Base-by-base conservation (phyloP, 2,888 invertebrate species). In the Sipha maydis region DNA sequence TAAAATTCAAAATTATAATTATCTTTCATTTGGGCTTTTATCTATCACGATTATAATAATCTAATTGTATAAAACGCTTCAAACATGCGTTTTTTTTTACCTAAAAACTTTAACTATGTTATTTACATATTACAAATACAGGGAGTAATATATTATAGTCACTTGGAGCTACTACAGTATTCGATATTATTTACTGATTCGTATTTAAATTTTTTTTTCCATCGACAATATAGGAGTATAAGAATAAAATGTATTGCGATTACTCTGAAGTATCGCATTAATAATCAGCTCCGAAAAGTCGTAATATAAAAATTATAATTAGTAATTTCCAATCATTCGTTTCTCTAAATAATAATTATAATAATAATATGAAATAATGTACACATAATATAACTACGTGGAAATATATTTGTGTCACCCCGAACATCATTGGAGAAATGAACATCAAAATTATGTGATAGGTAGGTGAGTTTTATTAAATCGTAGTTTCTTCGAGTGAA, bases 401-500 rank as follows among this genome's bases (percentile, higher is more conserved):
- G 34, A 34, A 14, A 73, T 19, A 34, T 34, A 21, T 73, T 73
- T 71, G 25, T 67, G 8, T 67, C 14, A 31, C 31, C 11, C 34
- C 34, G 34, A 19, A 48, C 21, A 21, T 25, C 61, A 17, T 61
- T 31, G 41, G 28, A 21, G 78, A 78, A 61, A n/a, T 61, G 38
- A 38, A 61, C 56, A 56, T 54, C 34, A 21, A 56, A 34, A 79
- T 28, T 56, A 34, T 31, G 28, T 54, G 17, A 54, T 54, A 54
- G 54, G n/a, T n/a, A n/a, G n/a, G n/a, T n/a, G n/a, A n/a, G n/a
- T 34, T 56, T 79, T 31, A 34, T 79, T 79, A 34, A 61, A 28
- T 61, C 61, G 31, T 38, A 25, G 79, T 79, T 61, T 61, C 38
- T n/a, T 14, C 3, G 4, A n/a, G 34, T 61, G 34, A 61, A 79